A percentile compares a stretch with the other conserved stretches of the same genome.
Evolutionary conservation across 37 sponge, comb jelly and placozoan species (phyloP).

Genomic region (Beroe forskalii): DNA sequence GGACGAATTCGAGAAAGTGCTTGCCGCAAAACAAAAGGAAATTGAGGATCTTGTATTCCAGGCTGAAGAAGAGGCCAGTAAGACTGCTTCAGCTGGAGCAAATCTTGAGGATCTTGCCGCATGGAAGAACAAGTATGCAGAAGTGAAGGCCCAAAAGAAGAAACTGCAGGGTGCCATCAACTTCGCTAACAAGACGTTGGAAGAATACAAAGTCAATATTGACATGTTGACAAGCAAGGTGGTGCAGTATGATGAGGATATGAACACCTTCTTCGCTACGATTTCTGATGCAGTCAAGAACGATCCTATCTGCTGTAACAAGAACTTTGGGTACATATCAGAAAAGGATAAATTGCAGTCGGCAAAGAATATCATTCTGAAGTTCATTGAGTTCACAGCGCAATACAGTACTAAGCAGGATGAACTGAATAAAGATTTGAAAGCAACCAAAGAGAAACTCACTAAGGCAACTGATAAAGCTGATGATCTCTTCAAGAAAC

Average conservation of each 20-base stretch:
- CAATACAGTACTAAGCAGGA: constrained; percentile 53
- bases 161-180: constrained; percentile 62
- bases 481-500: constrained; percentile 31
- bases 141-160: constrained; percentile 60
- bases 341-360: constrained; percentile 60
- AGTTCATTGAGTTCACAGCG: constrained; percentile 57
- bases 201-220: constrained; percentile 59
- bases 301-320: constrained; percentile 56
- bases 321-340: constrained; percentile 59
- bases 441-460: constrained; percentile 45
- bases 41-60: constrained; percentile 62
- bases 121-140: constrained; percentile 58
- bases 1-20: constrained; percentile 58
- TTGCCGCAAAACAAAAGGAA: constrained; percentile 55
- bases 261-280: constrained; percentile 38
- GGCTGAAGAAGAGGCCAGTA: constrained; percentile 59
- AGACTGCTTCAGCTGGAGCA: constrained; percentile 54
- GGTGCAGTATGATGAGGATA: constrained; percentile 46
- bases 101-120: constrained; percentile 57
- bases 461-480: constrained; percentile 31
- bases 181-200: constrained; percentile 56
- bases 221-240: constrained; percentile 63
- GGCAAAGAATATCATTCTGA: constrained; percentile 46
- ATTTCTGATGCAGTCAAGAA: constrained; percentile 52
- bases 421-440: constrained; percentile 21